phyloP scores from a whole-genome alignment of 2,113 vertebrate species.

The Dermatemys mawii region DNA sequence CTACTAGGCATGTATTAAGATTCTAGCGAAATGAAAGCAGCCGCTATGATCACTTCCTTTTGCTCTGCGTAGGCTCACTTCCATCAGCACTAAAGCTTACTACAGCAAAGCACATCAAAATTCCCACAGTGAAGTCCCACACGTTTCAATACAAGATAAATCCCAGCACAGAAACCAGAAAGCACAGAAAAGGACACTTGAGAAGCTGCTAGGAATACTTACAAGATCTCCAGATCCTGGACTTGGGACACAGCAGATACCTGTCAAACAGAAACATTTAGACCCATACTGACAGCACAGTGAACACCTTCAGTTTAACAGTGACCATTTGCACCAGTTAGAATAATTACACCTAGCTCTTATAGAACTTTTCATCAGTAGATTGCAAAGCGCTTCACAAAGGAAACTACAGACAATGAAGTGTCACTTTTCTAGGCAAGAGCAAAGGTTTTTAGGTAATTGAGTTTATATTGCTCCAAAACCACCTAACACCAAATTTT shows the following conservation, averaged over 20 bases:
- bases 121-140: background rate
- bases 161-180: background rate
- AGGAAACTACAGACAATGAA: background rate
- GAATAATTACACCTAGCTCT: background rate
- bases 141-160: background rate
- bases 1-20: background rate
- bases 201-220: constrained; percentile 57
- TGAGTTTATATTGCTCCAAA: background rate
- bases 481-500: background rate
- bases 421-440: background rate
- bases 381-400: background rate
- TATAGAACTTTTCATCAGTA: background rate
- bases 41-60: background rate
- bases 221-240: constrained; percentile 78
- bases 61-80: fast-evolving
- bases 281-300: background rate
- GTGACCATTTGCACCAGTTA: fast-evolving
- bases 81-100: background rate
- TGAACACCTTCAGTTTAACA: background rate
- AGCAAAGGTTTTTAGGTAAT: background rate
- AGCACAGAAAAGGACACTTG: background rate
- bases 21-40: background rate
- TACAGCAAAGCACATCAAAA: constrained; percentile 26
- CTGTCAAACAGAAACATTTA: constrained; percentile 62
- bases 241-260: constrained; percentile 56